These are phyloP conservation scores for Adelosebastes latens DNA, from an alignment of 2,797 vertebrate genomes.

Conservation along the genomic window DNA sequence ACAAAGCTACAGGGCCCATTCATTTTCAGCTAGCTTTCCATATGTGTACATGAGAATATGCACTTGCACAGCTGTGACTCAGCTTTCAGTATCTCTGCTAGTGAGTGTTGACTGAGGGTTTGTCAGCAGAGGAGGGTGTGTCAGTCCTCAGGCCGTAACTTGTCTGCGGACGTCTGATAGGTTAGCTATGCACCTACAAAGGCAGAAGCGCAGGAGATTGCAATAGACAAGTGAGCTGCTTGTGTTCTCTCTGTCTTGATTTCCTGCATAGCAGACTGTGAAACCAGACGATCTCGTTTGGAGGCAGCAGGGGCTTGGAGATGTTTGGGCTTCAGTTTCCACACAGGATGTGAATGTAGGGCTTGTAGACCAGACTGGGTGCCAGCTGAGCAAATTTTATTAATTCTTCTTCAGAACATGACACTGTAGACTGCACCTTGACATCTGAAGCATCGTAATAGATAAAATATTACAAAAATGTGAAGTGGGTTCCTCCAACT, in stretches of 20 bases:
- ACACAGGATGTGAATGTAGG: slow-evolving; percentile 11
- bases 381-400: slow-evolving; percentile 1
- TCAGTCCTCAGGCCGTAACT: slow-evolving; percentile 56
- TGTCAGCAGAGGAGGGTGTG: slow-evolving; percentile 58
- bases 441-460: background rate
- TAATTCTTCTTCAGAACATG: background rate
- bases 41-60: slow-evolving; percentile 21
- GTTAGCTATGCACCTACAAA: slow-evolving; percentile 22
- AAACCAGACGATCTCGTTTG: slow-evolving; percentile 11
- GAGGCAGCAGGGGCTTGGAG: background rate
- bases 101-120: slow-evolving; percentile 48
- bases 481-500: background rate
- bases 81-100: slow-evolving; percentile 31
- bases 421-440: background rate
- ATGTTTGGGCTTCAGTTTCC: slow-evolving; percentile 8
- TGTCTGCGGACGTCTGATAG: slow-evolving; percentile 37
- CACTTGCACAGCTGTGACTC: slow-evolving; percentile 45
- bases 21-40: slow-evolving; percentile 14
- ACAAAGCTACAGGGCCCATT: slow-evolving; percentile 3
- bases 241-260: slow-evolving; percentile 4
- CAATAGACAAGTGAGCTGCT: slow-evolving; percentile 7
- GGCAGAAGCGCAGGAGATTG: background rate
- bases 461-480: background rate
- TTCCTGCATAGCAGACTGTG: slow-evolving; percentile 22
- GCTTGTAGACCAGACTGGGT: background rate